Conservation (phyloP, 2,113 vertebrate genomes). For the Malurus melanocephalus region DNA sequence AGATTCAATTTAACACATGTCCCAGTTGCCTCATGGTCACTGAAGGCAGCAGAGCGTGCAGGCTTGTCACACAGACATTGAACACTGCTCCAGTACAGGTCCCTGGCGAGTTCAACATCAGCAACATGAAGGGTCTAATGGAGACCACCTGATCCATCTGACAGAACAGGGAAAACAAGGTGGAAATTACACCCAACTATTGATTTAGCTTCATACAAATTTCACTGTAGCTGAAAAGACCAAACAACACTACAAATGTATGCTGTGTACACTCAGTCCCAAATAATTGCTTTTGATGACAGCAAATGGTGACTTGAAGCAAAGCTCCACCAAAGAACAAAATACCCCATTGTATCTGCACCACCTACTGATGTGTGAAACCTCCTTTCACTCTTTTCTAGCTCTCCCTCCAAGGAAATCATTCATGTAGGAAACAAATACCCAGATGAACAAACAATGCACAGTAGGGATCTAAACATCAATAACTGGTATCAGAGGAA, state of each 20-base stretch:
- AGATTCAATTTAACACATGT: neutral
- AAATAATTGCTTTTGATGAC: neutral
- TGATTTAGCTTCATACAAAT: neutral
- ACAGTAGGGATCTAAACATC: neutral
- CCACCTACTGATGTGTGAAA: neutral
- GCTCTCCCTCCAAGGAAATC: neutral
- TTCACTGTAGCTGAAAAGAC: neutral
- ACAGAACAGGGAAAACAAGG: neutral
- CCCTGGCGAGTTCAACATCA: neutral
- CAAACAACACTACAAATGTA: neutral
- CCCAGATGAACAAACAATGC: neutral
- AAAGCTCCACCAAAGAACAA: neutral
- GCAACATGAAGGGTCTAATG: neutral
- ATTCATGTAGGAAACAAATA: neutral
- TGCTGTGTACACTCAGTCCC: neutral
- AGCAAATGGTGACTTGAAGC: neutral
- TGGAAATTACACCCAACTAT: neutral
- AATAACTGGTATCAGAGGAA: neutral
- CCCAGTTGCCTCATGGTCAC: neutral
- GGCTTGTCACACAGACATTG: neutral
- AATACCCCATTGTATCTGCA: neutral
- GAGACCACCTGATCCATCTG: neutral
- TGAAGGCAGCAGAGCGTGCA: neutral
- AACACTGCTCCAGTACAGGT: neutral
- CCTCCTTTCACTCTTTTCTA: neutral